Evolutionary conservation across 2,797 vertebrate species (phyloP).

Genomic region (Eulemur rubriventer): DNA sequence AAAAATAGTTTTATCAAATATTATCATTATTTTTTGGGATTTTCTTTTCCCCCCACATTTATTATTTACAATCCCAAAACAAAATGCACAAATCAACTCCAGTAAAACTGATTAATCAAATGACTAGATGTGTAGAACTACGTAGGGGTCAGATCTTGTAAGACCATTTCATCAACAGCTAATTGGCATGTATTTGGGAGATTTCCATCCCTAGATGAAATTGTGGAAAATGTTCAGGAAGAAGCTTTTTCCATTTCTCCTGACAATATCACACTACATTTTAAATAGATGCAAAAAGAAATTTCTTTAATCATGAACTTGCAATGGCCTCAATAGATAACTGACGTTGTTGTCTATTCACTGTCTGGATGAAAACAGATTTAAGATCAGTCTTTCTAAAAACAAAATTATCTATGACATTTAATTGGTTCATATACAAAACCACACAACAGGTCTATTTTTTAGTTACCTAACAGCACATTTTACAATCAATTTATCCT

Average conservation of each 20-base stretch:
- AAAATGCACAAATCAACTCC: constrained; percentile 47
- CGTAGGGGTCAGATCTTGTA: not conserved
- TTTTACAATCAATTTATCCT: constrained; percentile 14
- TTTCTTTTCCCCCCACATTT: not conserved
- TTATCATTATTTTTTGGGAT: constrained; percentile 33
- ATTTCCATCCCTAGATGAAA: not conserved
- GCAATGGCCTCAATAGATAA: not conserved
- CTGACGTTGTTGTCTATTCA: not conserved
- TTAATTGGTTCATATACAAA: constrained; percentile 1
- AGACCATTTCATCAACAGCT: not conserved
- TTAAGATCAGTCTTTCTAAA: constrained; percentile 11
- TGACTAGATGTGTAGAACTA: not conserved
- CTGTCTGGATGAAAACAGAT: not conserved
- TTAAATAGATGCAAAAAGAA: constrained; percentile 8
- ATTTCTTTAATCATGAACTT: not conserved
- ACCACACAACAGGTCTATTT: not conserved
- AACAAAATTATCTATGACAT: constrained; percentile 8
- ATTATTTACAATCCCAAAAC: not conserved
- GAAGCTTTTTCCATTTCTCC: not conserved
- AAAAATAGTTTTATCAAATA: constrained; percentile 53
- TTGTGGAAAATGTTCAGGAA: not conserved
- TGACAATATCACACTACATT: not conserved
- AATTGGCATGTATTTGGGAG: not conserved
- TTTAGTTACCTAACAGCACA: not conserved
- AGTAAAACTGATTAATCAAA: constrained; percentile 4